Percentiles rank a stretch among this genome's conserved stretches.
Conservation (phyloP, 2,888 invertebrate genomes). For the Beris chalybata region DNA sequence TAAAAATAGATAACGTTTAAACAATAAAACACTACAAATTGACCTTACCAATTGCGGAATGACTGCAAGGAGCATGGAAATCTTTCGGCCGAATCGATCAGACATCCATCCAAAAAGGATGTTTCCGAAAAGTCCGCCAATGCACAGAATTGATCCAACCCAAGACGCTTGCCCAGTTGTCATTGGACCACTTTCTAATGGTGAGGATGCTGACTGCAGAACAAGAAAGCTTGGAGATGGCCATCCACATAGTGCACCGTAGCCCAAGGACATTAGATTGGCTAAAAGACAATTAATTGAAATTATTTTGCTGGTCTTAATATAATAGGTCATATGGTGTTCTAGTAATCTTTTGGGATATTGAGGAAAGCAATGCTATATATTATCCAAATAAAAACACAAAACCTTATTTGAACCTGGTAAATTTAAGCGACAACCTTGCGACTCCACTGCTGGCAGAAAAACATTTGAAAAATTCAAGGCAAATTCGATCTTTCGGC, state of each 20-base stretch:
- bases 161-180: constrained; percentile 49
- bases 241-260: constrained; percentile 53
- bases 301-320: background rate
- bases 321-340: no score
- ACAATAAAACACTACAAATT: background rate
- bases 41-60: constrained; percentile 48
- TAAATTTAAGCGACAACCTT: no score
- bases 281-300: constrained; percentile 38
- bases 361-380: no score
- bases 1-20: background rate
- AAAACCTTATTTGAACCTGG: no score
- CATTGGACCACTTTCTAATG: constrained; percentile 49
- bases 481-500: no score
- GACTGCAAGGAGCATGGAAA: constrained; percentile 44
- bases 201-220: constrained; percentile 46
- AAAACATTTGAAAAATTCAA: no score
- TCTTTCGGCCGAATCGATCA: constrained; percentile 49
- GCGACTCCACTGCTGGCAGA: no score
- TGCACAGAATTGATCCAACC: constrained; percentile 51
- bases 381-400: no score
- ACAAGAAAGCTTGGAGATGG: constrained; percentile 50
- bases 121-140: constrained; percentile 51
- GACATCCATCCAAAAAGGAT: constrained; percentile 50
- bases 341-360: background rate
- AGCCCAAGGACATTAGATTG: constrained; percentile 49